These are phyloP conservation scores for Genyomyrus donnyi DNA, from an alignment of 2,113 vertebrate genomes.

Conservation along the genomic window DNA sequence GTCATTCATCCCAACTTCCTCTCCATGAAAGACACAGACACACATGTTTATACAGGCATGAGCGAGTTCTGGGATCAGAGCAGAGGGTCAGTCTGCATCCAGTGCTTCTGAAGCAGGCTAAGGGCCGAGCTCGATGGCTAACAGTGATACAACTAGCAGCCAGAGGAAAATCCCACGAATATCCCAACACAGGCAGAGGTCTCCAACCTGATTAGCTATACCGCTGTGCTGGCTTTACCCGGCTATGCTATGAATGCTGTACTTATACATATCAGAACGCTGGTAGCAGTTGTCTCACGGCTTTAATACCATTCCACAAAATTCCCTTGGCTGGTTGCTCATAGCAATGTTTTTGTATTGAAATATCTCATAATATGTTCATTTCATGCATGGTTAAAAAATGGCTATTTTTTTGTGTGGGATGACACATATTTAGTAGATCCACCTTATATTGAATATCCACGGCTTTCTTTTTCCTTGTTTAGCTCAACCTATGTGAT, in stretches of 20 bases:
- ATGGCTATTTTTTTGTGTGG: not conserved
- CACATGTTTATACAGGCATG: not conserved
- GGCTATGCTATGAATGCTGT: not conserved
- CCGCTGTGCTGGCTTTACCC: not conserved
- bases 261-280: not conserved
- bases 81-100: not conserved
- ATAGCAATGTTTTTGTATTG: not conserved
- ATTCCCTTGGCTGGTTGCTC: not conserved
- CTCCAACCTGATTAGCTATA: not conserved
- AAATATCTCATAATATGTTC: not conserved
- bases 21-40: not conserved
- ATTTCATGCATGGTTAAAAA: not conserved
- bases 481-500: slow-evolving; percentile 45
- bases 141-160: not conserved
- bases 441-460: slow-evolving; percentile 20
- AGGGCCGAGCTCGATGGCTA: not conserved
- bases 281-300: not conserved
- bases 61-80: not conserved
- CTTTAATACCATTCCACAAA: not conserved
- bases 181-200: not conserved
- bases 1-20: not conserved
- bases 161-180: not conserved
- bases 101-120: not conserved
- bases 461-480: slow-evolving; percentile 27
- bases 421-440: slow-evolving; percentile 1